Percentiles rank a stretch among this genome's conserved stretches.
Evolutionary conservation across 2,113 vertebrate species (phyloP).

Genomic region (Callorhinus ursinus): DNA sequence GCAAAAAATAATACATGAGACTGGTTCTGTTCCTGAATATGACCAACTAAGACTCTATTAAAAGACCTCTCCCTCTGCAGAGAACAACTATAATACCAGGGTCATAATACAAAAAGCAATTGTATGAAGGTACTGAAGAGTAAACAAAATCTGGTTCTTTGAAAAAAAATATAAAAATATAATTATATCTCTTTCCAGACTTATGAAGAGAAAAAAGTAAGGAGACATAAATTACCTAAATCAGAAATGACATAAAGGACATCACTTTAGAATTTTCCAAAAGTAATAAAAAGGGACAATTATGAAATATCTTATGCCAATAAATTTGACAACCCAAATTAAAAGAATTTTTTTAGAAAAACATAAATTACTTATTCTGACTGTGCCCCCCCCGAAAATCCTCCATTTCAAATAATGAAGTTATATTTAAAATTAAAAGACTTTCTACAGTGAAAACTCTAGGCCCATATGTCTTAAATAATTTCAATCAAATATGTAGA

Average conservation of each 20-base stretch:
- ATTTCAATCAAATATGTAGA: background rate
- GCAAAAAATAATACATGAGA: background rate
- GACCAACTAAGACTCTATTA: background rate
- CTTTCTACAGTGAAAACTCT: background rate
- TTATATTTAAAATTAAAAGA: background rate
- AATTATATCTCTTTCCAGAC: background rate
- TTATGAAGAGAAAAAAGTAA: background rate
- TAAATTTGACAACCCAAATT: background rate
- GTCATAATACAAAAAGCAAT: background rate
- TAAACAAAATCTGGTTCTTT: background rate
- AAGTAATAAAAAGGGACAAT: background rate
- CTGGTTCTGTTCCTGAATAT: background rate
- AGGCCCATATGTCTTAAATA: background rate
- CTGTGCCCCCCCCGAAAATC: background rate
- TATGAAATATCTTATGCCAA: background rate
- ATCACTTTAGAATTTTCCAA: background rate
- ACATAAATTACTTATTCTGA: background rate
- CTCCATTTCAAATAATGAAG: background rate
- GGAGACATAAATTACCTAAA: background rate
- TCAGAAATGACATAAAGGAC: background rate
- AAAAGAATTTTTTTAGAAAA: background rate
- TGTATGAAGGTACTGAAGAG: background rate
- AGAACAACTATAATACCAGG: background rate
- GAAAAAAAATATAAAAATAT: background rate
- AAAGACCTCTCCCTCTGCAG: rapidly evolving